Evolutionary conservation across 2,888 invertebrate species (phyloP), one percentile per base, ranked within the genome.

Genomic region (Amphipoea oculea): DNA sequence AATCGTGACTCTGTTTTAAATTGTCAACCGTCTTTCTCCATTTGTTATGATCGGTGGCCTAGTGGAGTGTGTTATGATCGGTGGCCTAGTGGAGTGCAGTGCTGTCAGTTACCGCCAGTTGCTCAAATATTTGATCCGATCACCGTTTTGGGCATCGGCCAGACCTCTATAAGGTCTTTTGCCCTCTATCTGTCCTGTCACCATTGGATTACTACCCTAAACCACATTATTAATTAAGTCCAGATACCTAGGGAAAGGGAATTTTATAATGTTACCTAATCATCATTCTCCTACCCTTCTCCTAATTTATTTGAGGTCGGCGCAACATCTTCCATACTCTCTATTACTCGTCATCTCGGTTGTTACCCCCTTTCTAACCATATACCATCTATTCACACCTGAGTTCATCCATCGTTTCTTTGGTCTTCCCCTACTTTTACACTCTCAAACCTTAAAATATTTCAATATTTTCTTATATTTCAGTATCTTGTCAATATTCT

Each of bases 241-340:
- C 12, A 63, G 0, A 66, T 12, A 66, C 40, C 23, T 14, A 42
- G 42, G 12, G 6, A n/a, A 11, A 14, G 2, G 20, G 45, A 7
- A 75, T 51, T 77, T 76, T 40, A 78, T 67, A 17, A 12, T 51
- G 40, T 42, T 23, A n/a, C n/a, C n/a, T n/a, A 60, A 7, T 23
- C 2, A 20, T 54, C 54, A 54, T 17, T 54, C 17, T 54, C 20
- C 6, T 54, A 6, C 4, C 17, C 4, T 51, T 42, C 2, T 36
- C 45, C 45, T 45, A 45, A 45, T 9, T 54, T 54, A 54, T 54
- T 54, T 20, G 5, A 54, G 20, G 2, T 54, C 6, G 6, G 54
- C 54, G 6, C 48, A 14, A 48, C 48, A 23, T 45, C 7, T 7
- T 54, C 23, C 20, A 54, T 54, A 54, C 20, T 54, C 7, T 23